These are phyloP conservation scores for Eumaeus atala DNA, from an alignment of 1,140 invertebrate genomes.

Conservation along the genomic window DNA sequence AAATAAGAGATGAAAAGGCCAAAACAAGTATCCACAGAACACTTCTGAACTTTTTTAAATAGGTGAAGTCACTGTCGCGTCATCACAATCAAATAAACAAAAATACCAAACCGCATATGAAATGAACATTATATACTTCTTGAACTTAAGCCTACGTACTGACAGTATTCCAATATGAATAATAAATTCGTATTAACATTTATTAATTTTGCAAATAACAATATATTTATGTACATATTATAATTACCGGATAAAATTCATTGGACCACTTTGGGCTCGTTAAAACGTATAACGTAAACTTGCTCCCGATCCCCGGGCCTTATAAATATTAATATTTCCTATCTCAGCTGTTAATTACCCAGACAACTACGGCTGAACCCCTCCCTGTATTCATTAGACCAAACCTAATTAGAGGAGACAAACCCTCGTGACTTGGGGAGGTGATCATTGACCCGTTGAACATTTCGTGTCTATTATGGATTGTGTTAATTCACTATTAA, in stretches of 20 bases:
- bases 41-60: no score
- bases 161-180: no score
- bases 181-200: no score
- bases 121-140: no score
- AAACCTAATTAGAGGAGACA: conserved; percentile 64
- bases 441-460: conserved; percentile 48
- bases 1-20: no score
- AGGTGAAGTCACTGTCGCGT: no score
- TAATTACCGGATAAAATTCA: conserved; percentile 58
- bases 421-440: conserved; percentile 42
- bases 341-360: conserved; percentile 69
- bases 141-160: no score
- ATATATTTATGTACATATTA: conserved; percentile 22
- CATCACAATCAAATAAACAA: no score
- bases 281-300: conserved; percentile 58
- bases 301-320: conserved; percentile 38
- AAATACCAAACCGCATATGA: no score
- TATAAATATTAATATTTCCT: conserved; percentile 73
- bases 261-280: conserved; percentile 37
- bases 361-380: conserved; percentile 64
- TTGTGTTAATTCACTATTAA: conserved; percentile 12
- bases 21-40: no score
- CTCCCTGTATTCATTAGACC: conserved; percentile 59
- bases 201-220: neutral
- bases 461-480: conserved; percentile 19